A percentile compares a stretch with the other conserved stretches of the same genome.
phyloP scores from a whole-genome alignment of 2,797 vertebrate genomes.

The Phoxinus dragarum region DNA sequence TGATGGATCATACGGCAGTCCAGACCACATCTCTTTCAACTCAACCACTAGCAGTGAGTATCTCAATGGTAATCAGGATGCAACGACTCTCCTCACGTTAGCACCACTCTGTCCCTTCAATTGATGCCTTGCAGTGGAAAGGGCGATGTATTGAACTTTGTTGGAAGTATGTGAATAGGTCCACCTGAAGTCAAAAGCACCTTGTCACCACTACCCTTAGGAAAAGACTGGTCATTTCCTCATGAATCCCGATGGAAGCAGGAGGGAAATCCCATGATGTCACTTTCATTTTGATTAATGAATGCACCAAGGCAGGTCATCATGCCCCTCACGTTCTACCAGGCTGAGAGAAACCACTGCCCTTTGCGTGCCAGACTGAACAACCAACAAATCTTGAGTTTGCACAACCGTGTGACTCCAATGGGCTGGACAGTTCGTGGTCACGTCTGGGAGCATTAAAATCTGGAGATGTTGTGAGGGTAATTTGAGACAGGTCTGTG shows the following conservation, averaged over 20 bases:
- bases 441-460: constrained; percentile 38
- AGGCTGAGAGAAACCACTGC: background rate
- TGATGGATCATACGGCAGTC: constrained; percentile 40
- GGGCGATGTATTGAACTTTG: background rate
- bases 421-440: constrained; percentile 31
- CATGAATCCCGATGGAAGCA: background rate
- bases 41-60: constrained; percentile 30
- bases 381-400: constrained; percentile 37
- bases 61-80: constrained; percentile 33
- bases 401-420: constrained; percentile 33
- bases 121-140: background rate
- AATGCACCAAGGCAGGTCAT: background rate
- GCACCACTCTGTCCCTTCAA: background rate
- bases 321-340: background rate
- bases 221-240: background rate
- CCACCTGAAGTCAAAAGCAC: background rate
- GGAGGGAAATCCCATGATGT: background rate
- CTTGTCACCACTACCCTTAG: background rate
- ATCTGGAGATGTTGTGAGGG: constrained; percentile 37
- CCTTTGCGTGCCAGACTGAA: background rate
- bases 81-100: background rate
- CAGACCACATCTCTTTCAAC: constrained; percentile 41
- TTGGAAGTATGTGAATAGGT: constrained; percentile 1
- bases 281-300: background rate
- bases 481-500: constrained; percentile 43